A percentile compares a stretch with the other conserved stretches of the same genome.
Evolutionary conservation across 1,140 invertebrate genomes (phyloP).

Genomic region (Aphis craccivora): DNA sequence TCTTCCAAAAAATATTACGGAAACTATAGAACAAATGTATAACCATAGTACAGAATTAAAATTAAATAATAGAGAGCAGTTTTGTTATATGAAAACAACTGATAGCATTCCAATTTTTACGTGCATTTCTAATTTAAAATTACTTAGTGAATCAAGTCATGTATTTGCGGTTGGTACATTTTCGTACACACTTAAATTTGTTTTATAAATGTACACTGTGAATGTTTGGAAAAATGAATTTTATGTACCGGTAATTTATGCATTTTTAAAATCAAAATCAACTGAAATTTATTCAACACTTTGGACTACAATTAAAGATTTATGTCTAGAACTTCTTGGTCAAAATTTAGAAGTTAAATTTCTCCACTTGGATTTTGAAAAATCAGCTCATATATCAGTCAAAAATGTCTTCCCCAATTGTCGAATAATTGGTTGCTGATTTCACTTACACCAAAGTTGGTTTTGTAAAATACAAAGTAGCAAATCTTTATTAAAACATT

Average conservation of each 20-base stretch:
- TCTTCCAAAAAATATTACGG: background rate
- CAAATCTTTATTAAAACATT: background rate
- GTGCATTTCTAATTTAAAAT: background rate
- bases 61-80: no score
- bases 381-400: background rate
- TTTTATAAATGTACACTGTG: background rate
- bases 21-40: background rate
- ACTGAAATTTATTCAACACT: background rate
- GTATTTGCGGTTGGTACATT: background rate
- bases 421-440: background rate
- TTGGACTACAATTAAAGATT: background rate
- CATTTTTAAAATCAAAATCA: constrained; percentile 16
- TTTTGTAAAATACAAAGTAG: constrained; percentile 4
- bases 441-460: constrained; percentile 9
- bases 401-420: background rate
- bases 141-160: background rate
- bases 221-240: constrained; percentile 12
- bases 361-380: background rate
- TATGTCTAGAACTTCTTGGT: constrained; percentile 12
- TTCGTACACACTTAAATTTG: background rate
- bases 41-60: no score
- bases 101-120: background rate
- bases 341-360: background rate
- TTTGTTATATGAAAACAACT: background rate
- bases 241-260: background rate